These are phyloP conservation scores for Hemicrepidius hirtus DNA, from an alignment of 2,888 invertebrate genomes.

Conservation along the genomic window DNA sequence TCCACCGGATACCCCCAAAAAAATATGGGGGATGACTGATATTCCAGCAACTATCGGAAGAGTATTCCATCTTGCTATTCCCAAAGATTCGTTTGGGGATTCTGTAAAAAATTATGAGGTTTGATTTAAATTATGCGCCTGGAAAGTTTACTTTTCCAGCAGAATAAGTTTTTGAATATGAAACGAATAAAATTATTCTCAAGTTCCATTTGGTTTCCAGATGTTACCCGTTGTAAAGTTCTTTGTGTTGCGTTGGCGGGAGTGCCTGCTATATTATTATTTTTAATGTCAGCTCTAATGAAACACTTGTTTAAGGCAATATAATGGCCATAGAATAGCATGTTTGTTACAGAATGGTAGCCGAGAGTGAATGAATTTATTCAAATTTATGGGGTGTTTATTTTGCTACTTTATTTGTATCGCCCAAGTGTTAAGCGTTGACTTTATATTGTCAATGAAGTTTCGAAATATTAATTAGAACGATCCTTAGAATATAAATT, in stretches of 20 bases:
- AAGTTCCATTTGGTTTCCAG: conserved; percentile 36
- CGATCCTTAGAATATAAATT: too few relatives aligned
- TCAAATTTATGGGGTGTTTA: conserved; percentile 29
- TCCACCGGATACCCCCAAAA: conserved; percentile 56
- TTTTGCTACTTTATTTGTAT: conserved; percentile 7
- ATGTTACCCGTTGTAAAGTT: conserved; percentile 29
- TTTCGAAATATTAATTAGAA: neutral
- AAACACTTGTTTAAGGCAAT: conserved; percentile 33
- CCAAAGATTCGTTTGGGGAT: conserved; percentile 82
- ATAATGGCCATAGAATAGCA: conserved; percentile 19
- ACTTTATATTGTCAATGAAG: neutral
- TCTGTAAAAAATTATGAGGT: conserved; percentile 83
- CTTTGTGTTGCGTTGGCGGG: conserved; percentile 28
- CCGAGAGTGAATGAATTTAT: conserved; percentile 24
- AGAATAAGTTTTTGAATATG: conserved; percentile 10
- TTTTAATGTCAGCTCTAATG: conserved; percentile 32
- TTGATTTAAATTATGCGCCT: neutral
- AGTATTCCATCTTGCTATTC: conserved; percentile 83
- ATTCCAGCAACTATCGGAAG: conserved; percentile 82
- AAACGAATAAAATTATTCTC: conserved; percentile 20
- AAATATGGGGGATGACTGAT: conserved; percentile 68
- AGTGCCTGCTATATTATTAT: conserved; percentile 30
- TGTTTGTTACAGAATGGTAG: conserved; percentile 12
- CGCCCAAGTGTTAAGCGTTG: neutral
- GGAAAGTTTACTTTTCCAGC: too few relatives aligned